These are phyloP conservation scores for Luffia ferchaultella DNA, from an alignment of 2,888 invertebrate species.

Conservation along the genomic window DNA sequence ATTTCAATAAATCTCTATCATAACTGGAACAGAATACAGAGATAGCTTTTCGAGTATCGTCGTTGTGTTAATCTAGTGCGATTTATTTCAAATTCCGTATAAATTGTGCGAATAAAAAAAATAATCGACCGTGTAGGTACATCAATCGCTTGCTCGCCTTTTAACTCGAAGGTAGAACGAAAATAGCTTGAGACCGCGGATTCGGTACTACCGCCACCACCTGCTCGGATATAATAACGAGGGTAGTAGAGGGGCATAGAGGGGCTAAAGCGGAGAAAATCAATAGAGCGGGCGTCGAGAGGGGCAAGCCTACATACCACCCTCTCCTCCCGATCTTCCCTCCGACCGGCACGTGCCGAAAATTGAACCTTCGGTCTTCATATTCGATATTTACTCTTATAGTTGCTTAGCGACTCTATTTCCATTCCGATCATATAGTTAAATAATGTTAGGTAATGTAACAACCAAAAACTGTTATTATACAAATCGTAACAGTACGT, in stretches of 20 bases:
- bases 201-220: slow-evolving; percentile 23
- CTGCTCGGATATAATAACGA: slow-evolving; percentile 40
- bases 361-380: not conserved
- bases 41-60: not conserved
- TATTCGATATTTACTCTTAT: not conserved
- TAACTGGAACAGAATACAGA: too few relatives aligned
- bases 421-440: too few relatives aligned
- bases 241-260: slow-evolving; percentile 19
- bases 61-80: not conserved
- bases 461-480: too few relatives aligned
- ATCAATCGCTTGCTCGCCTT: not conserved
- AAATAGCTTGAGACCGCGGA: slow-evolving; percentile 46
- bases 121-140: not conserved
- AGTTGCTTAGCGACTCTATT: not conserved
- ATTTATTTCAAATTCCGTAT: not conserved
- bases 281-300: slow-evolving; percentile 51
- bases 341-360: slow-evolving; percentile 11
- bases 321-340: slow-evolving; percentile 19
- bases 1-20: too few relatives aligned
- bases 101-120: not conserved
- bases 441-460: too few relatives aligned
- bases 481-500: too few relatives aligned
- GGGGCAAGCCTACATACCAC: slow-evolving; percentile 58
- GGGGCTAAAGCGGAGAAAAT: slow-evolving; percentile 37
- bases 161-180: slow-evolving; percentile 23